These are phyloP conservation scores for Odontocerum albicorne DNA, from an alignment of 2,888 invertebrate species.

Conservation along the genomic window DNA sequence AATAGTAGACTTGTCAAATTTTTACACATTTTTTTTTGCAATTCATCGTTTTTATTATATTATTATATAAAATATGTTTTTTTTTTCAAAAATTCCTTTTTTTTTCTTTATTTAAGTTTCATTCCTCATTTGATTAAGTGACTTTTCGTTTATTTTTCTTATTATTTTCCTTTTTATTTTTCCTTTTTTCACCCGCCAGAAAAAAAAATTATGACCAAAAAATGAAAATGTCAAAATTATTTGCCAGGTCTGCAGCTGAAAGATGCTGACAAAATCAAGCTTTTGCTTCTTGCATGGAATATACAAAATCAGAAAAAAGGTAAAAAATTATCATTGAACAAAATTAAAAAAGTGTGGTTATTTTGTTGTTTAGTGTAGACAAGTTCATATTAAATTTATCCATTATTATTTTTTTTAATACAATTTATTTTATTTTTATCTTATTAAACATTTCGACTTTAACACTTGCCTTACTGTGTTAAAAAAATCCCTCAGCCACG, in stretches of 20 bases:
- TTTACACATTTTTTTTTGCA: no score
- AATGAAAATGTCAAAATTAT: conserved; percentile 18
- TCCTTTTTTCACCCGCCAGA: not conserved
- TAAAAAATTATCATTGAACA: conserved; percentile 43
- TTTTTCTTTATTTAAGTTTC: no score
- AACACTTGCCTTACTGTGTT: no score
- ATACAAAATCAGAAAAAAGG: conserved; percentile 78
- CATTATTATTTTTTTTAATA: not conserved
- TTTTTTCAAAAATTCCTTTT: no score
- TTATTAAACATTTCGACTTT: no score
- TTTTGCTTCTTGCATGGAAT: conserved; percentile 88
- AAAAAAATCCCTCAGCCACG: no score
- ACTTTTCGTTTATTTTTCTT: conserved; percentile 19
- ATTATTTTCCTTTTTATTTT: not conserved
- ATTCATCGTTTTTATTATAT: no score
- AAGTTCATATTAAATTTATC: not conserved
- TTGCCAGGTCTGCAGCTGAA: conserved; percentile 45
- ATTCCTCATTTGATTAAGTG: no score
- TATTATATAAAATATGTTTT: no score
- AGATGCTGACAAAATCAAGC: conserved; percentile 85
- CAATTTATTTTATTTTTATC: no score
- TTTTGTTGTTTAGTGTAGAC: not conserved
- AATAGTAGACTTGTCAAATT: no score
- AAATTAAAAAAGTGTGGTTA: not conserved
- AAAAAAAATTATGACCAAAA: conserved; percentile 1